Evolutionary conservation across 2,888 invertebrate species (phyloP), one percentile per base, ranked within the genome.

Genomic region (Antheraea assamensis): DNA sequence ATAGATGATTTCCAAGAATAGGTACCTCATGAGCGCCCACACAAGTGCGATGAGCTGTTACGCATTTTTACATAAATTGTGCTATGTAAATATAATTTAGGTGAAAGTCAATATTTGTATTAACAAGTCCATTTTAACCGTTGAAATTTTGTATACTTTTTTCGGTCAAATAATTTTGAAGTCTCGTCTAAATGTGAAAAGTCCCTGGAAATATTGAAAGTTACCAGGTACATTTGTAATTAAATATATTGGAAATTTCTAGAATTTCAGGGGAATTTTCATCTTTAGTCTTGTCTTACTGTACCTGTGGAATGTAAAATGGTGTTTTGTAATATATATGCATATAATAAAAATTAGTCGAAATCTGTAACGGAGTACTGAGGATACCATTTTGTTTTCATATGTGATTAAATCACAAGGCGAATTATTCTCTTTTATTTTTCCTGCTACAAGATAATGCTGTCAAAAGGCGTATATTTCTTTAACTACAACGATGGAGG

Each of bases 341-440:
- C 76, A 75, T 77, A 76, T 79, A 15, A 64, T 30, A 79, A 76
- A 71, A 49, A 75, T 77, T 78, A 77, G 64, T 78, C 75, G 71
- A 81, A 80, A 80, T 81, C 77, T 78, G 79, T 79, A 79, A 78
- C 72, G 75, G 81, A 85, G 85, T 87, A 81, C 79, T 81, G 81
- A 80, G 79, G 84, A 85, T 83, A 86, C 85, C 82, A 83, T 85
- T 84, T 86, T 85, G 86, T 88, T 91, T 89, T 87, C 82, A 86
- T 86, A 79, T 84, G 92, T 93, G 93, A 93, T 93, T 93, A 92
- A 93, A 93, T 93, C 93, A 93, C 93, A 87, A 83, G 83, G 86
- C 83, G 77, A 78, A 77, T 75, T 73, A 79, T 52, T 80, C 78
- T 71, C 81, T 86, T 84, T 87, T 80, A 82, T 87, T 88, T 81